phyloP scores from a whole-genome alignment of 1,140 invertebrate genomes.

The Neelides sp. region DNA sequence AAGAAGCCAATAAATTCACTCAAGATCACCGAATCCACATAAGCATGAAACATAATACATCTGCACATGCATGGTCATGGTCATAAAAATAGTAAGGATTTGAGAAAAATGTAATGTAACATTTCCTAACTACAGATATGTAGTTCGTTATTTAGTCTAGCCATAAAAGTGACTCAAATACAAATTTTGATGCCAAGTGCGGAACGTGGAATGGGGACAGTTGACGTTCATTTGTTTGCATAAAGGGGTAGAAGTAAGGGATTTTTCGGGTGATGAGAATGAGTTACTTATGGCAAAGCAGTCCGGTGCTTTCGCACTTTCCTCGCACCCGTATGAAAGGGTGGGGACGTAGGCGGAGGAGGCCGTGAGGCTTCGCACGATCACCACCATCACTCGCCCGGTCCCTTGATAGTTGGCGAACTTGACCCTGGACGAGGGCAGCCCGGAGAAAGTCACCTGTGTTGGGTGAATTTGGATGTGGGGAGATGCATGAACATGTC shows the following conservation, averaged over 20 bases:
- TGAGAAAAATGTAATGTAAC: too few relatives aligned
- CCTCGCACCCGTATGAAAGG: slow-evolving; percentile 50
- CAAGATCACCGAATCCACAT: too few relatives aligned
- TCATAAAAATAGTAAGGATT: too few relatives aligned
- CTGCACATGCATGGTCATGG: too few relatives aligned
- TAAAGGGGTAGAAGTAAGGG: background rate
- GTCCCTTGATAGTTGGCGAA: slow-evolving; percentile 50
- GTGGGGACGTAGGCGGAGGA: slow-evolving; percentile 51
- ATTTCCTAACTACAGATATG: too few relatives aligned
- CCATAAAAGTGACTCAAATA: too few relatives aligned
- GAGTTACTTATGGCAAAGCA: background rate
- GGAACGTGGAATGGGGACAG: too few relatives aligned
- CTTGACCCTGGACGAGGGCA: slow-evolving; percentile 28
- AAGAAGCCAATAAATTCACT: too few relatives aligned
- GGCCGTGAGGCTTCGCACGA: slow-evolving; percentile 32
- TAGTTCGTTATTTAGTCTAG: too few relatives aligned
- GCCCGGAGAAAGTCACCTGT: slow-evolving; percentile 19
- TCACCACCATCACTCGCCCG: slow-evolving; percentile 47
- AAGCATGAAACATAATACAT: too few relatives aligned
- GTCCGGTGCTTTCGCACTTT: slow-evolving; percentile 20
- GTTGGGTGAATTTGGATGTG: too few relatives aligned
- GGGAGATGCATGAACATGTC: background rate
- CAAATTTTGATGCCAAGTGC: too few relatives aligned
- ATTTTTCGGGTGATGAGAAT: background rate
- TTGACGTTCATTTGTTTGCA: background rate